Evolutionary conservation across 2,888 invertebrate species (phyloP), one percentile per base, ranked within the genome.

Genomic region (Alsophila aescularia): DNA sequence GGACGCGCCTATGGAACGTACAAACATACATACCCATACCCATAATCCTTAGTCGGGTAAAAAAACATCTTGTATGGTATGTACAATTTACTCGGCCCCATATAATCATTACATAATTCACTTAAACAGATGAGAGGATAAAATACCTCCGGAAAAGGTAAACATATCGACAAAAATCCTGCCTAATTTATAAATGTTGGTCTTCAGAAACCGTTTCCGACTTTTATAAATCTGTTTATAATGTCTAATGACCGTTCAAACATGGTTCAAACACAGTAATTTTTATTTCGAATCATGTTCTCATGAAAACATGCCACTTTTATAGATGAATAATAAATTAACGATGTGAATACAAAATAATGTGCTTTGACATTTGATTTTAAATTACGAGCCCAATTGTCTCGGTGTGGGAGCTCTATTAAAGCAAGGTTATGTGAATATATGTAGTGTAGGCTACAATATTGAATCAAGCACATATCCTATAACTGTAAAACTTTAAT

Each of bases 311-410:
- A 56, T 58, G 48, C 53, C 63, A 55, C 67, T 75, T 54, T 75
- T 67, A 44, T 45, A 51, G 64, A 79, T 84, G 77, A 84, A 85
- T 85, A 83, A 85, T 83, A 76, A 73, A 84, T 78, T 81, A 81
- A 81, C 77, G 77, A 82, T 50, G 58, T 70, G 62, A 70, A 14
- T 21, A 3, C 7, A 55, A 68, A n/a, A n/a, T n/a, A n/a, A n/a
- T n/a, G n/a, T 50, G 52, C 43, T 58, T 52, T 21, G 40, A 39
- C n/a, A n/a, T n/a, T n/a, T n/a, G n/a, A n/a, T 24, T 13, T 21
- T 21, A 21, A 21, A 21, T 5, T 6, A 3, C 21, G 4, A 3
- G 4, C 6, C 21, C 6, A 21, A 3, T 6, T 21, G 3, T 21
- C 21, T 21, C 21, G 21, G 6, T 6, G 21, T 21, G n/a, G n/a